These are phyloP conservation scores for Megaceryle maxima DNA, from an alignment of 2,113 vertebrate species.

Conservation along the genomic window DNA sequence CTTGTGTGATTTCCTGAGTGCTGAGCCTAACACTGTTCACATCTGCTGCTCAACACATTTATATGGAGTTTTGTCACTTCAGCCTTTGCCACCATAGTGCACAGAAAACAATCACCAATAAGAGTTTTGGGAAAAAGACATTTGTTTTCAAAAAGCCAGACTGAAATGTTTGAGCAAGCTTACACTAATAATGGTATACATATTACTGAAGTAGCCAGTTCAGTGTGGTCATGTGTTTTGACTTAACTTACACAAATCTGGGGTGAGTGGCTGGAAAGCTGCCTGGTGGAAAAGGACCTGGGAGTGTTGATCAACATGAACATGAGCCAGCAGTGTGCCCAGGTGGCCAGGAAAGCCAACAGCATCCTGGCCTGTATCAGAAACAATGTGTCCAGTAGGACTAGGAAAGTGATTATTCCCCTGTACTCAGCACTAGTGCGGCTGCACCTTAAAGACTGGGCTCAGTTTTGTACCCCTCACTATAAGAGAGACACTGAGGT, in stretches of 20 bases:
- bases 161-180: not conserved
- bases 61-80: not conserved
- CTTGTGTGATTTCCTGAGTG: not conserved
- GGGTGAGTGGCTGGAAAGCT: no score
- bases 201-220: not conserved
- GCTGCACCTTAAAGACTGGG: no score
- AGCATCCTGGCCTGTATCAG: no score
- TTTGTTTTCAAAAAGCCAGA: not conserved
- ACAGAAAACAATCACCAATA: not conserved
- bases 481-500: no score
- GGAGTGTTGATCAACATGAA: no score
- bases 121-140: not conserved
- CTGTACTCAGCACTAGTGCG: no score
- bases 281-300: no score
- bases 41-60: not conserved
- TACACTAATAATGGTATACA: not conserved
- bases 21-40: rapidly evolving
- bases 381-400: no score
- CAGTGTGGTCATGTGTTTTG: not conserved
- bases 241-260: not conserved
- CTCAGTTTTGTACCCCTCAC: no score
- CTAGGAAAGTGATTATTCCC: no score
- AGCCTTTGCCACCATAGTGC: rapidly evolving
- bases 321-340: no score
- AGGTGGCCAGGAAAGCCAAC: no score